Base-by-base conservation (phyloP, 2,797 vertebrate species). In the Falco peregrinus region DNA sequence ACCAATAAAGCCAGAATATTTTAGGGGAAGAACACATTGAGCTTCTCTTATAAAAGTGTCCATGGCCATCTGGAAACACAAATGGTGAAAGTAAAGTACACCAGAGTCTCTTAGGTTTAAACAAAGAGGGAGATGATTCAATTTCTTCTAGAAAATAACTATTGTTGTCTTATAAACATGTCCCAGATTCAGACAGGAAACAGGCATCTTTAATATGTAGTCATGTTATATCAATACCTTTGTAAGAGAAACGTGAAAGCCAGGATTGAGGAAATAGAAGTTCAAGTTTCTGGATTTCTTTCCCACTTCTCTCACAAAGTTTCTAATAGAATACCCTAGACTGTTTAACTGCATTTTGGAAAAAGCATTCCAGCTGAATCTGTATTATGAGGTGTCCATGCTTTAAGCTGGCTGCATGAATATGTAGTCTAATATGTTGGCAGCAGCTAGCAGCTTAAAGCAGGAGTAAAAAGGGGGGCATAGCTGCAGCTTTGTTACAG, bases 331-430 rank as follows among this genome's bases (percentile, higher is more conserved):
- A 35, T 17, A 51, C 1, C 7, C 9, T 19, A 37, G 13, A 26
- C 24, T 77, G 37, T 37, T 84, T 17, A 18, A 45, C 29, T 64
- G 4, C 5, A 35, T 10, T 87, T 76, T 29, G 13, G 41, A 76
- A 74, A 56, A 75, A 41, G 0, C 28, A 25, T n/a, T 22, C 9
- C 26, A 41, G 10, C 8, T 74, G 41, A 28, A n/a, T 7, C 4
- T 2, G 53, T 43, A 12, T 26, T 16, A 20, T 45, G 29, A n/a
- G 22, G 54, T 17, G 9, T 5, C 18, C 0, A 0, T 45, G 19
- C 16, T 75, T 39, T 33, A 33, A 31, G 16, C 31, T 81, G 13
- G 5, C 29, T 51, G 18, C 8, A 22, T 9, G 18, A 81, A 25
- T 6, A 13, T 8, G 12, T 5, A 4, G 24, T 26, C 37, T 47